Conservation (phyloP, 2,113 vertebrate species). For the Limnothrissa miodon region DNA sequence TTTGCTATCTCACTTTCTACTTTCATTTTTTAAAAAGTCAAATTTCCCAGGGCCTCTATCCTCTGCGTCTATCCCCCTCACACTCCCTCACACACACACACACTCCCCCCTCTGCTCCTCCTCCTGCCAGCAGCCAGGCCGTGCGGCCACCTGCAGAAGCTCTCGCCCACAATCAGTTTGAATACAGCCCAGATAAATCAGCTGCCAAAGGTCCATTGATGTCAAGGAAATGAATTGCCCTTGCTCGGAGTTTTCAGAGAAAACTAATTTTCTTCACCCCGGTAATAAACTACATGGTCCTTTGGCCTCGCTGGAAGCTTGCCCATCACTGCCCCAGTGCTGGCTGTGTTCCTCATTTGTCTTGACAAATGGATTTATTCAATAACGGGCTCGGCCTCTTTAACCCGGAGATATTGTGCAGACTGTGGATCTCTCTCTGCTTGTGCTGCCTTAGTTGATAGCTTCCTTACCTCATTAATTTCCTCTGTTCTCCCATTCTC, state of each 20-base stretch:
- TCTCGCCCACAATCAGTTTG: constrained; percentile 58
- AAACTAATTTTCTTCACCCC: constrained; percentile 65
- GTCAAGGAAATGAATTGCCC: constrained; percentile 64
- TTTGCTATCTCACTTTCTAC: not conserved
- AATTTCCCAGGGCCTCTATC: no score
- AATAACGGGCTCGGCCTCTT: constrained; percentile 44
- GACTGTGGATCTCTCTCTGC: not conserved
- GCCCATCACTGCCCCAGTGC: constrained; percentile 40
- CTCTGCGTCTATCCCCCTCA: constrained; percentile 21
- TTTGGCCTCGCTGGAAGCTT: constrained; percentile 52
- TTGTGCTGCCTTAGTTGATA: constrained; percentile 35
- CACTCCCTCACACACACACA: constrained; percentile 29
- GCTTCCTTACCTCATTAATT: constrained; percentile 40
- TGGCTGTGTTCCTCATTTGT: constrained; percentile 51
- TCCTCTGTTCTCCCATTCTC: not conserved
- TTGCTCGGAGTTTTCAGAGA: constrained; percentile 60
- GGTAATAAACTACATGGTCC: constrained; percentile 62
- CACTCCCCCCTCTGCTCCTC: not conserved
- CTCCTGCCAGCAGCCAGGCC: constrained; percentile 17
- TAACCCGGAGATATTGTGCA: constrained; percentile 44
- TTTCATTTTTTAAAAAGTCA: no score
- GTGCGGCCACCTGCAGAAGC: constrained; percentile 33
- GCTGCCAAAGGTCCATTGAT: constrained; percentile 59
- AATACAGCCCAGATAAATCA: constrained; percentile 63
- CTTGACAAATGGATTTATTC: constrained; percentile 58